phyloP scores from a whole-genome alignment of 92 coral and sea anemone genomes.

The Metridium senile region DNA sequence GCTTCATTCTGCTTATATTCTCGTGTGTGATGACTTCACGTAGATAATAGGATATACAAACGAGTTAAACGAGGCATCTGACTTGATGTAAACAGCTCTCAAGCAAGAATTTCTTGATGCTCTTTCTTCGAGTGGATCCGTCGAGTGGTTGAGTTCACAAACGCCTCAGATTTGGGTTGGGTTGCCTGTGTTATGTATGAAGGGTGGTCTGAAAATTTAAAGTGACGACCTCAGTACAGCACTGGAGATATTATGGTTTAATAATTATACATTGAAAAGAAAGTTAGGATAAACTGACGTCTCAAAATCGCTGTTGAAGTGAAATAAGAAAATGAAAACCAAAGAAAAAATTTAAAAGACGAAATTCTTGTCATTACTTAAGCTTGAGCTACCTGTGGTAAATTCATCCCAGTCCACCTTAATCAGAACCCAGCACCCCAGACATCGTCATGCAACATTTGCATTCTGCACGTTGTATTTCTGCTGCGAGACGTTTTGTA shows the following conservation, averaged over 20 bases:
- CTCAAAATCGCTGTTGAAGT: too few species aligned
- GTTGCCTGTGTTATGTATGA: not conserved
- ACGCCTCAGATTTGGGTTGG: not conserved
- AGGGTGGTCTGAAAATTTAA: not conserved
- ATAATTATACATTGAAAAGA: too few species aligned
- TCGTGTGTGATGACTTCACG: not conserved
- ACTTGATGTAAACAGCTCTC: not conserved
- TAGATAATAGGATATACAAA: not conserved
- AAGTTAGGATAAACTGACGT: too few species aligned
- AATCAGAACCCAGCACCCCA: not conserved
- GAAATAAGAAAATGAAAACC: too few species aligned
- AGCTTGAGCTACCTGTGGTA: not conserved
- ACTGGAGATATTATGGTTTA: too few species aligned
- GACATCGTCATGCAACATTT: not conserved
- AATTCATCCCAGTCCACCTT: not conserved
- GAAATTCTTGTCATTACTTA: too few species aligned
- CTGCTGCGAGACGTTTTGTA: not conserved
- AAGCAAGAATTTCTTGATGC: not conserved
- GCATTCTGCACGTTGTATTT: constrained; percentile 7
- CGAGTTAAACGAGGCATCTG: not conserved
- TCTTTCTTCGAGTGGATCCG: not conserved
- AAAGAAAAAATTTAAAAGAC: too few species aligned
- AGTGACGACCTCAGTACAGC: too few species aligned
- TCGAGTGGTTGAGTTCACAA: too few species aligned
- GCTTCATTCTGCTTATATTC: not conserved